phyloP scores from a whole-genome alignment of 35 echinoderm and acorn worm genomes.

The Diadema setosum region DNA sequence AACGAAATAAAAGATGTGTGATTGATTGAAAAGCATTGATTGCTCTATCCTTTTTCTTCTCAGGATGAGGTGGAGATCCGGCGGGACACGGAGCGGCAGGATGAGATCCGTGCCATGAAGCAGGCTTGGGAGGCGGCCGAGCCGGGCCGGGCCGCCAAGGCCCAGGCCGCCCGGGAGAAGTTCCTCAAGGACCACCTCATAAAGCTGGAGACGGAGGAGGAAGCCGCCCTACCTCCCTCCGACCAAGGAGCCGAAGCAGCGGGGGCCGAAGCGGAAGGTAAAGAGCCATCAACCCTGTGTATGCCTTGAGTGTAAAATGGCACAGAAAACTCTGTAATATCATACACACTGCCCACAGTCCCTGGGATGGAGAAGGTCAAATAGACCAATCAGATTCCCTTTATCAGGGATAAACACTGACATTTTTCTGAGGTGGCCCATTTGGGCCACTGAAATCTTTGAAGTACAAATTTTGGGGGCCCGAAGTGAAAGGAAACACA shows the following conservation, averaged over 20 bases:
- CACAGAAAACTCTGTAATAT: too few species aligned
- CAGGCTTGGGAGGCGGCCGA: conserved; percentile 97
- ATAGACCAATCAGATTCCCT: too few species aligned
- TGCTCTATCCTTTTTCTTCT: conserved; percentile 22
- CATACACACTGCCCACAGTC: neutral
- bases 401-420: too few species aligned
- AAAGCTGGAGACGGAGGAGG: conserved; percentile 68
- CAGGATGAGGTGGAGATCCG: conserved; percentile 96
- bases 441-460: too few species aligned
- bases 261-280: conserved; percentile 19
- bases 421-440: too few species aligned
- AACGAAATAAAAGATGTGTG: too few species aligned
- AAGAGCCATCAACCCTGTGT: too few species aligned
- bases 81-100: conserved; percentile 92
- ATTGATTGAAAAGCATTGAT: too few species aligned
- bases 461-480: too few species aligned
- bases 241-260: conserved; percentile 32
- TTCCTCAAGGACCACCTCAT: conserved; percentile 95
- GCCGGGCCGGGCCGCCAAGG: conserved; percentile 89
- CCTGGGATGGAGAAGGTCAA: neutral
- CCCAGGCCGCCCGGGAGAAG: conserved; percentile 70
- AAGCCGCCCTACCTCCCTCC: neutral
- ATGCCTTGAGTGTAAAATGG: too few species aligned
- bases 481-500: too few species aligned
- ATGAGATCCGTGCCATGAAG: conserved; percentile 99